A percentile compares a stretch with the other conserved stretches of the same genome.
Conservation (phyloP, 2,888 invertebrate genomes). For the Campoletis raptor region DNA sequence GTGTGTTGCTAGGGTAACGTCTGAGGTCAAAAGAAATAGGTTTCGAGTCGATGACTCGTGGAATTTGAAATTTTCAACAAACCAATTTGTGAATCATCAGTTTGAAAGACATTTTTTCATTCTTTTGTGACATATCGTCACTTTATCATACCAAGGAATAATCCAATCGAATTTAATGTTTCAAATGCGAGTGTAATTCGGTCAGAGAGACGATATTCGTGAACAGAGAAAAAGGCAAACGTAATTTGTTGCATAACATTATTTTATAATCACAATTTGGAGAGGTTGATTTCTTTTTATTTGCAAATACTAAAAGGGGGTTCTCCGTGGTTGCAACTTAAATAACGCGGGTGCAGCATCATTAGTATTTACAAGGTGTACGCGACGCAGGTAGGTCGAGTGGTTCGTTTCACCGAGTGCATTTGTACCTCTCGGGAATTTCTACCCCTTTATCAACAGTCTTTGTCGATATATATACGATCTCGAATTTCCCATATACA, state of each 20-base stretch:
- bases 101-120: too few relatives aligned
- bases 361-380: slow-evolving; percentile 63
- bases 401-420: slow-evolving; percentile 34
- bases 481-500: neutral
- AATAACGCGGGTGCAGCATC: slow-evolving; percentile 46
- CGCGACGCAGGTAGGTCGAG: slow-evolving; percentile 58
- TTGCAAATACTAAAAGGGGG: neutral
- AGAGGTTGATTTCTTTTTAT: neutral
- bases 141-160: neutral
- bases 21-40: neutral
- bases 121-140: neutral
- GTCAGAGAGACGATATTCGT: neutral
- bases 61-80: neutral
- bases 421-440: slow-evolving; percentile 15
- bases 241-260: neutral
- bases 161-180: neutral
- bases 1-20: too few relatives aligned
- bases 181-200: neutral
- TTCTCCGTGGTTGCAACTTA: slow-evolving; percentile 44
- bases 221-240: neutral
- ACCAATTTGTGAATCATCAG: neutral
- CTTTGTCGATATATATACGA: neutral
- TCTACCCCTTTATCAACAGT: neutral
- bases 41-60: slow-evolving; percentile 24
- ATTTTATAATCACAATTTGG: neutral